Evolutionary conservation across 2,797 vertebrate genomes (phyloP), one percentile per base, ranked within the genome.

Genomic region (Cygnus olor): DNA sequence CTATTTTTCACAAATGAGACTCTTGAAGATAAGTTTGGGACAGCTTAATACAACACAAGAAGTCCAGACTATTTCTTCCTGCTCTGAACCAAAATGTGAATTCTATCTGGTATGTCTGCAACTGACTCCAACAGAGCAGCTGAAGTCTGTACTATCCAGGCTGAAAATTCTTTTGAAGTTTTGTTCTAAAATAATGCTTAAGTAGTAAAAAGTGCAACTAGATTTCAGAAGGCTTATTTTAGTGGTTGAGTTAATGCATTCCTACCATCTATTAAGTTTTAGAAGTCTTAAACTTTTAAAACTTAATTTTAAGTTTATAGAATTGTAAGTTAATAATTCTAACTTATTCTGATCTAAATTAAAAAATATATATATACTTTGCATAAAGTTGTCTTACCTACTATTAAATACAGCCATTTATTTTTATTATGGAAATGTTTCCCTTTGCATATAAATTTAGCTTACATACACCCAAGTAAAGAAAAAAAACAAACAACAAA

Each of bases 1-100:
- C 73, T 95, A 53, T 92, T 95, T 97, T 96, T 66, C 70, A 83
- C 44, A 93, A 89, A 84, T 44, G 27, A 90, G 56, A 86, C 21
- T 78, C 36, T 28, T 91, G 40, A 72, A 96, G 93, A 74, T 76
- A 77, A 86, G 24, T 70, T 96, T 93, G 92, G 85, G 76, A 89
- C n/a, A 94, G 38, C 61, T 95, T 93, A 65, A 27, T 20, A 66
- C 34, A 47, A 89, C 51, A 73, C 13, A 92, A 86, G 89, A 89
- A 96, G 90, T 57, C 54, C 66, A 44, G 72, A 64, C 51, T 65
- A 51, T 38, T 80, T 95, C 69, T 69, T 86, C 49, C 89, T 76
- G n/a, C 38, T 76, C 51, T 88, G 56, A 91, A 91, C 83, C 38
- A 27, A 77, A 53, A 69, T 6, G 34, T 16, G 32, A 84, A 56